Evolutionary conservation across 2,797 vertebrate species (phyloP), one percentile per base, ranked within the genome.

Genomic region (Tinamus major): DNA sequence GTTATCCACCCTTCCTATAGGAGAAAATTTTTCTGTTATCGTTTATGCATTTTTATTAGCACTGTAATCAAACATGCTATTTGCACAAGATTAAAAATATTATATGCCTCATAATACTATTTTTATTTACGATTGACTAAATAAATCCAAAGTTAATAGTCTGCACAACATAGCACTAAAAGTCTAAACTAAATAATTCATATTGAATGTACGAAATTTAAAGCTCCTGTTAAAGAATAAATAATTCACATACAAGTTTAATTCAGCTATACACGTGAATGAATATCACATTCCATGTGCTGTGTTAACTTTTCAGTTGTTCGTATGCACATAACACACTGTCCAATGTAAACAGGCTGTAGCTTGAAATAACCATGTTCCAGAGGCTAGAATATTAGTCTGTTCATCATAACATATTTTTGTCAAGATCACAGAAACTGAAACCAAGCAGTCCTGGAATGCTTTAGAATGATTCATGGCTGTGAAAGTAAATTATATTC

Each of bases 371-470:
- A 92, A 90, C 59, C 87, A 53, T 6, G 7, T 26, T 69, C 17
- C 9, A 94, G 75, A 90, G 37, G 7, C 31, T 61, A 19, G 39
- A 92, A 72, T 37, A 84, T 33, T 72, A 76, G 29, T 74, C 42
- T 86, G 42, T 49, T 93, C 74, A 77, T 91, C 72, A 64, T 41
- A 56, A 15, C 7, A 18, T 90, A 67, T 91, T 93, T 92, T 92
- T 85, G 33, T 75, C 72, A 82, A 92, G 41, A 86, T 75, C 12
- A 65, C 29, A 92, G 65, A 80, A 83, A 83, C 37, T 79, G 76
- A 92, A 94, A 94, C 26, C 51, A 72, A 93, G 76, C 37, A 78
- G 72, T 96, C 78, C 46, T 91, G 83, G 86, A 94, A 92, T 91
- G 90, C 56, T 53, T 96, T 5, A 2, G 75, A 91, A 90, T 85